Evolutionary conservation across 2,797 vertebrate genomes (phyloP).

Genomic region (Ataeniobius toweri): DNA sequence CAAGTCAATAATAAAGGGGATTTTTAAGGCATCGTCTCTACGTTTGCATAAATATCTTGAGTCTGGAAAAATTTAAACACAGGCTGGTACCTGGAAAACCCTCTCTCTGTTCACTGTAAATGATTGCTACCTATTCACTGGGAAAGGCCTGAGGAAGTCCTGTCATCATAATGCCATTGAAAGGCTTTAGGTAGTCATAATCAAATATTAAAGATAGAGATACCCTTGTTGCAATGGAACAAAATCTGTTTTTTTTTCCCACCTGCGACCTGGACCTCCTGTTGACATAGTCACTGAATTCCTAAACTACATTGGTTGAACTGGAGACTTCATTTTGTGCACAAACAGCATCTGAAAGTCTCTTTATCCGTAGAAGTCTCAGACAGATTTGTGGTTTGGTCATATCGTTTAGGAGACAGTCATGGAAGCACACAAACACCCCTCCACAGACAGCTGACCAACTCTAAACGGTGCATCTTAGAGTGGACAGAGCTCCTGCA

Average conservation of each 20-base stretch:
- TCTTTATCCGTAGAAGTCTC: conserved; percentile 14
- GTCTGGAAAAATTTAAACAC: conserved; percentile 29
- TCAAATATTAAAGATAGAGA: background rate
- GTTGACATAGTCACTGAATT: conserved; percentile 37
- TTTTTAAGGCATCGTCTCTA: conserved; percentile 18
- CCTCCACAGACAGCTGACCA: conserved; percentile 23
- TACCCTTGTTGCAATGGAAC: background rate
- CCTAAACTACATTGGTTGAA: conserved; percentile 43
- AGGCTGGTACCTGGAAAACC: conserved; percentile 2
- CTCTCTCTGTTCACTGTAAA: conserved; percentile 8
- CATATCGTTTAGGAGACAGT: conserved; percentile 21
- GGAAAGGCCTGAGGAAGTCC: background rate
- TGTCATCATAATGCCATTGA: background rate
- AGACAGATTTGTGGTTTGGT: conserved; percentile 40
- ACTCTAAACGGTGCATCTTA: conserved; percentile 37
- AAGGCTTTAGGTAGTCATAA: background rate
- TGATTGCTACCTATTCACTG: conserved; percentile 30
- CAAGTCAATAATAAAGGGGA: conserved; percentile 33
- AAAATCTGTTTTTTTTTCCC: conserved; percentile 4
- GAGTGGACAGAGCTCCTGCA: background rate
- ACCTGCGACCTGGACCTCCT: conserved; percentile 13
- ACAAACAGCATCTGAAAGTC: conserved; percentile 24
- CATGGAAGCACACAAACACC: conserved; percentile 8
- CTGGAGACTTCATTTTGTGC: conserved; percentile 24
- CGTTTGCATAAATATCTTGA: conserved; percentile 44